These are phyloP conservation scores for Gila robusta DNA, from an alignment of 2,797 vertebrate species.

Conservation along the genomic window DNA sequence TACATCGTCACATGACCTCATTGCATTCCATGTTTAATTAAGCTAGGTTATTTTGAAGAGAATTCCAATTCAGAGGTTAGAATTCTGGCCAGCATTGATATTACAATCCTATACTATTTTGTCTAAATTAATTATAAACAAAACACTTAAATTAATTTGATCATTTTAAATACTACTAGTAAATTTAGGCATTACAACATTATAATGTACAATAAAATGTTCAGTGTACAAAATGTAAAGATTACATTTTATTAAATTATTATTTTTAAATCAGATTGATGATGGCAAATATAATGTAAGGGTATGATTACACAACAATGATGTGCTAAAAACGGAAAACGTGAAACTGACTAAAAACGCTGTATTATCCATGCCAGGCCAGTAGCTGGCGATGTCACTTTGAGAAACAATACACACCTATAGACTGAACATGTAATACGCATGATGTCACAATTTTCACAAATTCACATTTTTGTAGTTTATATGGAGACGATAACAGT, in stretches of 20 bases:
- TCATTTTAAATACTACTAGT: not conserved
- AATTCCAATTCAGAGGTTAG: not conserved
- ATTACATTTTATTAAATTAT: not conserved
- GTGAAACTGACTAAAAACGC: not conserved
- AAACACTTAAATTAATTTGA: not conserved
- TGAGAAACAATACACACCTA: not conserved
- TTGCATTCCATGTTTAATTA: not conserved
- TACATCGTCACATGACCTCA: not conserved
- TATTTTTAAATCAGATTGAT: not conserved
- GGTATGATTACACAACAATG: too few species aligned
- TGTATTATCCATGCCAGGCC: not conserved
- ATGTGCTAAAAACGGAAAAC: too few species aligned
- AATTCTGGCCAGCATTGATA: not conserved
- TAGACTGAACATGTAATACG: not conserved
- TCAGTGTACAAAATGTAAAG: not conserved
- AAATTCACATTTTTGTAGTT: not conserved
- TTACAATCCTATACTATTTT: not conserved
- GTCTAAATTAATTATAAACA: not conserved
- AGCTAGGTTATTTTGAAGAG: not conserved
- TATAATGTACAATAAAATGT: not conserved
- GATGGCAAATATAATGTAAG: not conserved
- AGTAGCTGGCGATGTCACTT: not conserved
- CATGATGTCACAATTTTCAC: not conserved
- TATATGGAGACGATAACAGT: not conserved
- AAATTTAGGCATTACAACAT: not conserved